A percentile compares a stretch with the other conserved stretches of the same genome.
phyloP scores from a whole-genome alignment of 2,113 vertebrate species.

The Prionailurus viverrinus region DNA sequence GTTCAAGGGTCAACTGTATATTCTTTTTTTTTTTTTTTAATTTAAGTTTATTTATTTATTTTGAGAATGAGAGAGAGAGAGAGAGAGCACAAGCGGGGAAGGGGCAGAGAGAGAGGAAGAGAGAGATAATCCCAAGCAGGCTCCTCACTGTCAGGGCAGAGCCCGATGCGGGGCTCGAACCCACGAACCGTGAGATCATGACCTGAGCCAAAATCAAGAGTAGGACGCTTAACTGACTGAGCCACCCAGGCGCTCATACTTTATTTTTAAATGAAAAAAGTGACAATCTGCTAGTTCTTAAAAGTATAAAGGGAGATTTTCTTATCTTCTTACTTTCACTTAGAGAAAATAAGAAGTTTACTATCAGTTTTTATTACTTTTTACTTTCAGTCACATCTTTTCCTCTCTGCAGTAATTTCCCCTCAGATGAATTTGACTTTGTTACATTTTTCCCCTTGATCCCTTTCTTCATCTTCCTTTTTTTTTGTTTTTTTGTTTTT shows the following conservation, averaged over 20 bases:
- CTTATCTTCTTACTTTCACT: not conserved
- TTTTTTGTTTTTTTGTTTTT: not conserved
- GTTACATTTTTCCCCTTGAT: not conserved
- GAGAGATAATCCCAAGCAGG: no score
- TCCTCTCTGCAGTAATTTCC: not conserved
- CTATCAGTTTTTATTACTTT: not conserved
- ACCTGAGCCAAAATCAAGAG: no score
- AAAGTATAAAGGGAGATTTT: not conserved
- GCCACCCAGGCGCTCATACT: no score
- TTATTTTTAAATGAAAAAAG: not conserved
- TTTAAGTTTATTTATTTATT: no score
- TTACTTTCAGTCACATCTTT: not conserved
- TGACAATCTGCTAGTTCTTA: not conserved
- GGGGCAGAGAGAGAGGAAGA: no score
- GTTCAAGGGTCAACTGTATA: not conserved
- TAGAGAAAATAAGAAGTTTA: not conserved
- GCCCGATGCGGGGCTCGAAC: no score
- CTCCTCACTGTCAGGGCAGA: no score
- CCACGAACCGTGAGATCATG: no score
- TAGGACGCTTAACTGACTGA: no score
- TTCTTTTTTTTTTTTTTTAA: not conserved
- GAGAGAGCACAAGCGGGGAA: no score
- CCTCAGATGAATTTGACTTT: slow-evolving; percentile 28
- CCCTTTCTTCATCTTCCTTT: not conserved
- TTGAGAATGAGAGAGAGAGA: no score